Percentiles rank a stretch among this genome's conserved stretches.
Conservation (phyloP, 2,113 vertebrate species). For the Geothlypis trichas region DNA sequence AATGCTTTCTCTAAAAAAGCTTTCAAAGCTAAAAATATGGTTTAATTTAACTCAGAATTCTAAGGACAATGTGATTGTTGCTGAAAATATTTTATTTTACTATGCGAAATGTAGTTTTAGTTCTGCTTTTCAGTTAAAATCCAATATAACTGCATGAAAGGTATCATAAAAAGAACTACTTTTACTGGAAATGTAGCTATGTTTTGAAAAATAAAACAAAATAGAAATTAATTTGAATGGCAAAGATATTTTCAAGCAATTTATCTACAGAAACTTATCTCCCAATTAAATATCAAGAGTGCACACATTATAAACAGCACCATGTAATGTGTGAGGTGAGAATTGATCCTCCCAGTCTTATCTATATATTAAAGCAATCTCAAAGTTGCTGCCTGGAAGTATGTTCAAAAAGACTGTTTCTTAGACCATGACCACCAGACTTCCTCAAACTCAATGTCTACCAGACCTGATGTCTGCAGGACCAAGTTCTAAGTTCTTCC, state of each 20-base stretch:
- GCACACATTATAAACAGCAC: neutral
- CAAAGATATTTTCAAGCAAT: neutral
- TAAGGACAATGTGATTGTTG: neutral
- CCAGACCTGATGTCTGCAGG: neutral
- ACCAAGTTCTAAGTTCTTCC: neutral
- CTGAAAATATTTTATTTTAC: neutral
- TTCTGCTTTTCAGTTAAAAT: neutral
- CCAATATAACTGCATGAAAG: neutral
- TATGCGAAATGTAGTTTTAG: neutral
- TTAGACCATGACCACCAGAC: neutral
- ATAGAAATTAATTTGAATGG: neutral
- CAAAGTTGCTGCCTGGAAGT: neutral
- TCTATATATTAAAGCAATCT: neutral
- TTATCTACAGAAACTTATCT: neutral
- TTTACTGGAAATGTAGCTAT: neutral
- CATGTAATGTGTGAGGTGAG: neutral
- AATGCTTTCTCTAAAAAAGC: neutral
- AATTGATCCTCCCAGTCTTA: neutral
- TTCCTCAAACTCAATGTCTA: neutral
- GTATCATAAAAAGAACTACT: neutral
- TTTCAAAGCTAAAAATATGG: neutral
- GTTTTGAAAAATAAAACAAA: neutral
- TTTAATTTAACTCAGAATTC: slow-evolving; percentile 15
- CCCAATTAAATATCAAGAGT: neutral
- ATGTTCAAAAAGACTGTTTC: neutral